Conservation (phyloP, 2,888 invertebrate genomes). For the Lamproptera curius region DNA sequence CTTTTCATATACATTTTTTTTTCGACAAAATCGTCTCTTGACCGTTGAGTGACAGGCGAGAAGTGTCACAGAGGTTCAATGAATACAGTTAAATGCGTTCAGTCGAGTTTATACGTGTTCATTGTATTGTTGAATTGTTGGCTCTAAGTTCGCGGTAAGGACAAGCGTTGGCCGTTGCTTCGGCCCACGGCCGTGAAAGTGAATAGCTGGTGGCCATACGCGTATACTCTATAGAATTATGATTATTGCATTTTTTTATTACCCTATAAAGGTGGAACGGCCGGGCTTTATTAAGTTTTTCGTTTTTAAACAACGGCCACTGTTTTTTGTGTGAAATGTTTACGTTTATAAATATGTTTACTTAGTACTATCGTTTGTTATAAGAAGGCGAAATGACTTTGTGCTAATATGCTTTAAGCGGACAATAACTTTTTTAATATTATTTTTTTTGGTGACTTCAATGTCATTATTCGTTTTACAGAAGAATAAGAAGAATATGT, state of each 20-base stretch:
- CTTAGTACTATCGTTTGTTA: no score
- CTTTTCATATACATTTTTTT: constrained; percentile 43
- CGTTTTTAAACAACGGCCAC: constrained; percentile 14
- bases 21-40: constrained; percentile 57
- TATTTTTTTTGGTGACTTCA: no score
- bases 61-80: constrained; percentile 51
- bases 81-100: constrained; percentile 43
- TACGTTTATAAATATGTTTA: no score
- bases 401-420: no score
- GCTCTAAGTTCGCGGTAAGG: constrained; percentile 11
- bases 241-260: constrained; percentile 23
- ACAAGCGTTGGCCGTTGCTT: constrained; percentile 8
- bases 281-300: constrained; percentile 17
- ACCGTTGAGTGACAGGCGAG: constrained; percentile 67
- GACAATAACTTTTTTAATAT: no score
- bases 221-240: constrained; percentile 21
- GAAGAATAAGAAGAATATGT: no score
- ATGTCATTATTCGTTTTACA: no score
- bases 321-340: constrained; percentile 3
- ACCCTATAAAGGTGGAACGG: constrained; percentile 15
- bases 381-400: no score
- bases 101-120: constrained; percentile 47
- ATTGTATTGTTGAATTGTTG: constrained; percentile 39
- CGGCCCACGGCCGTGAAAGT: constrained; percentile 20
- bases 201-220: constrained; percentile 21